A percentile compares a stretch with the other conserved stretches of the same genome.
Conservation (phyloP, 1,140 invertebrate genomes). For the Calliphora vicina region DNA sequence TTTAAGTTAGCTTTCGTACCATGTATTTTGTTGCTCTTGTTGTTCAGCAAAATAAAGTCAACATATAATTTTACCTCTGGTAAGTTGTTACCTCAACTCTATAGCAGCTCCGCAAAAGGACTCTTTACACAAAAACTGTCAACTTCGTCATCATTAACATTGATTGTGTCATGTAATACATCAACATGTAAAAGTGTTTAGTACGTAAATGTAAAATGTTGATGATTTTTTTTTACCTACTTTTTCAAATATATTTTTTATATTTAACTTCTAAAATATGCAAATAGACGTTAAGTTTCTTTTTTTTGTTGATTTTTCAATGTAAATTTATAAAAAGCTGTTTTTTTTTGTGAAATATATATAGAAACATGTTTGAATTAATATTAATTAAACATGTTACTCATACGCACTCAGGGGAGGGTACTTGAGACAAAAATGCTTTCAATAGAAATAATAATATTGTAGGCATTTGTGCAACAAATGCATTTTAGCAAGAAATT, state of each 20-base stretch:
- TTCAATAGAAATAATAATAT: background rate
- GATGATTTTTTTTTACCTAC: background rate
- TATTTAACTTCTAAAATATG: background rate
- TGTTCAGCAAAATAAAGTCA: background rate
- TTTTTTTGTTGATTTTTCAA: too few species aligned
- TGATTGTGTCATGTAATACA: constrained; percentile 15
- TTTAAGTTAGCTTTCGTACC: too few species aligned
- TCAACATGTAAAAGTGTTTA: background rate
- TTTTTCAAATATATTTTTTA: background rate
- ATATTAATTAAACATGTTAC: background rate
- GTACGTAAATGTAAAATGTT: background rate
- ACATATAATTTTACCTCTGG: background rate
- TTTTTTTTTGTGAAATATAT: background rate
- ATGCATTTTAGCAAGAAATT: too few species aligned
- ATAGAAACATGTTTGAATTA: background rate
- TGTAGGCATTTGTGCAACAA: too few species aligned
- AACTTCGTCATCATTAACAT: constrained; percentile 23
- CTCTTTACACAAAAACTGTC: background rate
- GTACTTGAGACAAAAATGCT: background rate
- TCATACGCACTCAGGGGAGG: background rate
- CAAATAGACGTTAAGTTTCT: background rate
- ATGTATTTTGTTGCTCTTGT: background rate
- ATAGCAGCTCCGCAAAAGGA: background rate
- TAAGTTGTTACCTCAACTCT: background rate
- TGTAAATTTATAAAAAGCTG: background rate